Evolutionary conservation across 2,113 vertebrate species (phyloP), one percentile per base, ranked within the genome.

Genomic region (Tragulus kanchil): DNA sequence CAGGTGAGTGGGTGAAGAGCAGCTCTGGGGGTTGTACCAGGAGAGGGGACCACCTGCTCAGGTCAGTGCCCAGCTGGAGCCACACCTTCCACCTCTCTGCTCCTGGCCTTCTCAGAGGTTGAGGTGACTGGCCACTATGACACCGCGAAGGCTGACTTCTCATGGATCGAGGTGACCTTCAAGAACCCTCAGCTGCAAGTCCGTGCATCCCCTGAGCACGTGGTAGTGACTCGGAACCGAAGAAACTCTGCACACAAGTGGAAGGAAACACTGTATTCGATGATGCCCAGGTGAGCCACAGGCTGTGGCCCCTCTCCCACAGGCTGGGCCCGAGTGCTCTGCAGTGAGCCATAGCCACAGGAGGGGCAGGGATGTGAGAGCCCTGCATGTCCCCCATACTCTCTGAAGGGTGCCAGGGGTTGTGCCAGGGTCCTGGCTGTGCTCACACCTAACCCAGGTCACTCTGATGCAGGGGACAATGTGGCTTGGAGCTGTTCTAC

Each of bases 91-190:
- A 95, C 69, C 81, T 52, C 36, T 92, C 54, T 93, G 79, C 36
- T 26, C 58, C 10, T 0, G 83, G 48, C 21, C 56, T 9, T 95
- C 94, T 42, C 94, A 99, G 99, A 98, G 48, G 48, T 99, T 85
- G 50, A 94, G 15, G 96, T 99, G 91, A 97, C 0, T 0, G 98
- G 98, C 42, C 95, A 96, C 7, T 96, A 97, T 31, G 94, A 97
- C 25, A 45, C 31, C 19, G 77, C 91, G n/a, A 83, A 0, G 7
- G 59, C 85, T 12, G 88, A 26, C 28, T 98, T 99, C 90, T 92
- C 88, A 2, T 91, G 97, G 95, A 97, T 99, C 15, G 31, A 97
- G 15, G 78, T 99, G 81, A 89, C 2, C 73, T 98, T 98, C 4
- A 65, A 26, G 97, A 93, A 94, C 11, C 98, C 92, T 0, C 58